Base-by-base conservation (phyloP, 92 coral and sea anemone species). In the Metridium senile region DNA sequence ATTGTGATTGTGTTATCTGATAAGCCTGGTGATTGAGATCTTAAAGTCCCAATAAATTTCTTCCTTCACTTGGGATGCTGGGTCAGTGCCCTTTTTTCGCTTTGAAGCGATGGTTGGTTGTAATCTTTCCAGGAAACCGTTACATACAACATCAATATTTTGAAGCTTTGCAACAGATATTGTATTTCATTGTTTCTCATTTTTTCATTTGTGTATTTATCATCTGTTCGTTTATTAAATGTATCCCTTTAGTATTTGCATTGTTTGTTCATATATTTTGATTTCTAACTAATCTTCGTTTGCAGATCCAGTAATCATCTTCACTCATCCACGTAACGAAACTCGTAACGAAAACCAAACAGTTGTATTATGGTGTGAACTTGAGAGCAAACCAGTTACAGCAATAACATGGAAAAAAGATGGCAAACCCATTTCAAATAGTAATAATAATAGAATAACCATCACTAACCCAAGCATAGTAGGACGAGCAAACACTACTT, bases 381-480 rank as follows among this genome's bases (percentile, higher is more conserved):
- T 70, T 9, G 59, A 70, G 18, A 32, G 71, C 25, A 30, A 66
- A 7, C 71, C 76, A 1, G 28, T 71, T 18, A 26, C 89, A 10
- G 30, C 77, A 22, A 66, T 88, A 28, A 49, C 52, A 11, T 88
- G 93, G 93, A 29, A 11, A 18, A 82, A 26, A 70, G 54, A 71
- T 69, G 76, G 83, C 20, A 8, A 27, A 4, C 0, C n/a, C 25
- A 1, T 70, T 26, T 21, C 26, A 21, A 11, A 7, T 19, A 43
- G 71, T 58, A 58, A 6, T 16, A 18, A 70, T 21, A 83, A 59
- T n/a, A 62, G 35, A 20, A 19, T 68, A 25, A 58, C 29, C n/a
- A 16, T 80, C 23, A 7, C 20, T 49, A 70, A 53, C 6, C 30
- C 1, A 30, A 35, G 66, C 16, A 26, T 52, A 10, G 25, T 19